Base-by-base conservation (phyloP, 2,113 vertebrate genomes). In the Lutjanus erythropterus region DNA sequence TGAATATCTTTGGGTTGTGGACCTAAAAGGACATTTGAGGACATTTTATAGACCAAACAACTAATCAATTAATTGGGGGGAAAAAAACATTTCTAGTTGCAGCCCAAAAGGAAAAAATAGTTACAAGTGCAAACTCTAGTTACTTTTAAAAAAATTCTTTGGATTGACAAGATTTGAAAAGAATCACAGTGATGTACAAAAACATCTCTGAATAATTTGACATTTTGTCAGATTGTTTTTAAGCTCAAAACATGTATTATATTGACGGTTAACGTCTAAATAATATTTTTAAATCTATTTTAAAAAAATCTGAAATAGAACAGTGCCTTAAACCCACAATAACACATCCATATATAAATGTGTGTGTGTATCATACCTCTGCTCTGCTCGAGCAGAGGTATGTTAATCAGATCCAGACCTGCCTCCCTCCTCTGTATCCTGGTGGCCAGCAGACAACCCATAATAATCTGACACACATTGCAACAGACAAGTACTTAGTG, bases 331-430 rank as follows among this genome's bases (percentile, higher is more conserved):
- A 29, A 23, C 19, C 12, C 35, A 27, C 18, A 69, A 25, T 12
- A 55, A 37, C 33, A 49, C 9, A 55, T 52, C 6, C 23, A 21
- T 46, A 12, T 37, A 1, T 12, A 14, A 41, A 18, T 66, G 42
- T 39, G 14, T 39, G 42, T 37, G 56, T 35, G 18, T 21, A 14
- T 37, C 42, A 49, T 31, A 68, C 31, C 52, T 61, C 39, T 70
- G 59, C n/a, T 47, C 42, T 19, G 59, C n/a, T 47, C 42, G 15
- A 46, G 42, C 21, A 14, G 53, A 84, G 82, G 75, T 62, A 70
- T 82, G 87, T 69, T 92, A 87, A 92, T 91, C 84, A 81, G 66
- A 88, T 83, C 86, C 89, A 89, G 82, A 83, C 72, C 59, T 79
- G 78, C 72, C 41, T 56, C 65, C 75, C 78, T 41, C 39, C 58